Evolutionary conservation across 2,113 vertebrate genomes (phyloP).

Genomic region (Hydropotes inermis): DNA sequence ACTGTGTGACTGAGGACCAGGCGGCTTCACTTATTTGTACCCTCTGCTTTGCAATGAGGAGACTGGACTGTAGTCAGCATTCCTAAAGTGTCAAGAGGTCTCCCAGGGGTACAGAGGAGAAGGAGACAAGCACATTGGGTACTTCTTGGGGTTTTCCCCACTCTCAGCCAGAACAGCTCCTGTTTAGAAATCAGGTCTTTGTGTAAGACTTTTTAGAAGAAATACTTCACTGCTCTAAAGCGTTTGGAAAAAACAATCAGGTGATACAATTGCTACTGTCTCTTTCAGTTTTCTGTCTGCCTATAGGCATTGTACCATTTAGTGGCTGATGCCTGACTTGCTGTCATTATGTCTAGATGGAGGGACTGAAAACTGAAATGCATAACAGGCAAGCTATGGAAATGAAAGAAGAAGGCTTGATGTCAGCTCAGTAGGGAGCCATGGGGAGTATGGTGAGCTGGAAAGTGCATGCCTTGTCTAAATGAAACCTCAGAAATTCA

Average conservation of each 20-base stretch:
- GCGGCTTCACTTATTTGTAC: neutral
- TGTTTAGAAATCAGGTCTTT: neutral
- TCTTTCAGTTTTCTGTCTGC: neutral
- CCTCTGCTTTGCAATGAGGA: neutral
- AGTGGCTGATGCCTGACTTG: neutral
- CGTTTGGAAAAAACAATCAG: neutral
- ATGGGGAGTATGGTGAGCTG: neutral
- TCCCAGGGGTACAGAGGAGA: neutral
- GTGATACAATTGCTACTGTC: neutral
- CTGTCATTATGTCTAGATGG: neutral
- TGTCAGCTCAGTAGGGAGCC: neutral
- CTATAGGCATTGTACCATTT: neutral
- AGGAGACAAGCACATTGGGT: neutral
- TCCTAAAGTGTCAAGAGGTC: neutral
- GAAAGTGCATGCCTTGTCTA: neutral
- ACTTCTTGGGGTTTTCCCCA: neutral
- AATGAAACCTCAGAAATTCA: neutral
- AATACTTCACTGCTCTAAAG: neutral
- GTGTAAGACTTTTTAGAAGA: neutral
- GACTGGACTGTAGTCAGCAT: neutral
- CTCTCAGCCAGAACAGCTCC: neutral
- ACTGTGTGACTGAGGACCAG: neutral
- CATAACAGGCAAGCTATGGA: neutral
- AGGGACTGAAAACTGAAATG: neutral
- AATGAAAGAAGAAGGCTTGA: neutral